Percentiles rank a stretch among this genome's conserved stretches.
phyloP scores from a whole-genome alignment of 1,140 invertebrate genomes.

The Papilio polyxenes region DNA sequence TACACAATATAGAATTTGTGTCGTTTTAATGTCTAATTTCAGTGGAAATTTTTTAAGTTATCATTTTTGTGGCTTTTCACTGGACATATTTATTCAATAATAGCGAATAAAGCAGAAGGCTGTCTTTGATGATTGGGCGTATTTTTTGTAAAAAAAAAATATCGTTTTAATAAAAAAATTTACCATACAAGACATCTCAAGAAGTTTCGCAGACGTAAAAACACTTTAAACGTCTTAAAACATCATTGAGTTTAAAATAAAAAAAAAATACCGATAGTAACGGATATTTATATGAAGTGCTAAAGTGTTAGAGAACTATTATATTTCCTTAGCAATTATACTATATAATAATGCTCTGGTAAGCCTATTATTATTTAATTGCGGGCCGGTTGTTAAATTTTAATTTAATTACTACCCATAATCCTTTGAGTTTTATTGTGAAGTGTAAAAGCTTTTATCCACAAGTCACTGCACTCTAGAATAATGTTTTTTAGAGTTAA shows the following conservation, averaged over 20 bases:
- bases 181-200: too few relatives aligned
- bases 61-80: neutral
- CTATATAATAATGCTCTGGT: slow-evolving; percentile 4
- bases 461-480: neutral
- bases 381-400: neutral
- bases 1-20: slow-evolving; percentile 10
- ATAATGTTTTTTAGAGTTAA: neutral
- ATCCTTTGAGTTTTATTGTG: slow-evolving; percentile 6
- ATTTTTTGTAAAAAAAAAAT: too few relatives aligned
- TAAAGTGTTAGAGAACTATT: neutral
- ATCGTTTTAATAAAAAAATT: too few relatives aligned
- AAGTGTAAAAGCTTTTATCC: neutral
- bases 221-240: too few relatives aligned
- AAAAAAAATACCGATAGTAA: neutral
- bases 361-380: slow-evolving; percentile 2
- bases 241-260: neutral
- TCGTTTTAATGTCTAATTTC: neutral
- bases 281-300: neutral
- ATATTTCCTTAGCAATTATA: neutral
- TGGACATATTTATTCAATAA: neutral
- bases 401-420: slow-evolving; percentile 13
- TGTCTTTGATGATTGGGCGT: too few relatives aligned
- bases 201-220: too few relatives aligned
- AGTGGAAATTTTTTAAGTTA: neutral
- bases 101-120: neutral